Conservation (phyloP, 2,888 invertebrate species). For the Amphipoea oculea region DNA sequence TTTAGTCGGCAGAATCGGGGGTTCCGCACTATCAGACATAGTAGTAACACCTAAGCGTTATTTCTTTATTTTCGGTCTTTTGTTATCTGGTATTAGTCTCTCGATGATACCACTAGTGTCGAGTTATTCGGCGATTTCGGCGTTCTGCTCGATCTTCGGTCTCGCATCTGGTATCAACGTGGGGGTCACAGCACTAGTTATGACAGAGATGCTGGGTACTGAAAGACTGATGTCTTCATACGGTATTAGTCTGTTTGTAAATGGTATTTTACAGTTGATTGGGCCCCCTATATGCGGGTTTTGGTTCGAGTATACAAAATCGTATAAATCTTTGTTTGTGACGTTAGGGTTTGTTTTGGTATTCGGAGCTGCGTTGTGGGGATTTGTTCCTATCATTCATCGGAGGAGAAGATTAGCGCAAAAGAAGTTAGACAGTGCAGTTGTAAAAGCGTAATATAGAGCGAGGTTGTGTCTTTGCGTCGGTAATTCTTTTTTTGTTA, state of each 20-base stretch:
- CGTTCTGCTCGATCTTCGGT: slow-evolving; percentile 94
- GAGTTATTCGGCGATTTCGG: slow-evolving; percentile 91
- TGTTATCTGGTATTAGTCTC: slow-evolving; percentile 94
- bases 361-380: slow-evolving; percentile 94
- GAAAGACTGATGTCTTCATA: slow-evolving; percentile 96
- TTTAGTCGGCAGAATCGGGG: slow-evolving; percentile 95
- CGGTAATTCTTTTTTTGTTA: slow-evolving; percentile 25
- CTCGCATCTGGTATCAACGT: slow-evolving; percentile 96
- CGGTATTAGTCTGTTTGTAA: slow-evolving; percentile 96
- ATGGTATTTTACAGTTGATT: slow-evolving; percentile 94
- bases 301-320: slow-evolving; percentile 91
- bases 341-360: slow-evolving; percentile 93
- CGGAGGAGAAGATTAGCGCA: slow-evolving; percentile 77
- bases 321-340: slow-evolving; percentile 93
- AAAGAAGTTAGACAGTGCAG: slow-evolving; percentile 51
- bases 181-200: slow-evolving; percentile 96
- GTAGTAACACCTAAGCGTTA: slow-evolving; percentile 94
- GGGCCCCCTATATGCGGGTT: slow-evolving; percentile 96
- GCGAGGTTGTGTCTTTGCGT: slow-evolving; percentile 4
- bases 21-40: slow-evolving; percentile 95
- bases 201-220: slow-evolving; percentile 96
- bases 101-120: slow-evolving; percentile 93
- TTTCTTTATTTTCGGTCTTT: slow-evolving; percentile 95
- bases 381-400: slow-evolving; percentile 93
- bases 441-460: slow-evolving; percentile 74